Evolutionary conservation across 2,113 vertebrate genomes (phyloP).

Genomic region (Galeopterus variegatus): DNA sequence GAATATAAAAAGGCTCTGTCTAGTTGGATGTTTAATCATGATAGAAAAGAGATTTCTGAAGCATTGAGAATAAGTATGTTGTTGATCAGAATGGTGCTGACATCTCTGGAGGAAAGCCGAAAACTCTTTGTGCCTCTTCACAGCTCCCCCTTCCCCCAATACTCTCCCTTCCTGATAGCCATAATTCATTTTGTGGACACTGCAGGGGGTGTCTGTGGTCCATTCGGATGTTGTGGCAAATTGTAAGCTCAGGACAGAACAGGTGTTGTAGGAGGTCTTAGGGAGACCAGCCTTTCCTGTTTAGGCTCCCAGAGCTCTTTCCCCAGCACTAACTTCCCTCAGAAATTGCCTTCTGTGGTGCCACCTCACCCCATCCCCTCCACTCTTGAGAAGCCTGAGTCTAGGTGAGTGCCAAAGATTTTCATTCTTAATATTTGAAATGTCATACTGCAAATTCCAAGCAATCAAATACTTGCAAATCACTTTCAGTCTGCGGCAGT

Average conservation of each 20-base stretch:
- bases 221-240: fast-evolving
- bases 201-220: not conserved
- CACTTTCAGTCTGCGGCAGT: not conserved
- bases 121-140: not conserved
- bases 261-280: not conserved
- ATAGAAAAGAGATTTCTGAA: not conserved
- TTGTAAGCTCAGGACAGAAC: not conserved
- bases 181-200: not conserved
- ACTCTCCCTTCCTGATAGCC: not conserved
- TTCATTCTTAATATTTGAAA: slow-evolving; percentile 41
- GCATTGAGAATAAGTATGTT: not conserved
- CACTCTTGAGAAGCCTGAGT: not conserved
- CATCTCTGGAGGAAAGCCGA: not conserved
- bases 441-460: not conserved
- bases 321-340: not conserved
- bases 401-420: not conserved
- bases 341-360: not conserved
- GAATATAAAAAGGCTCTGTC: not conserved
- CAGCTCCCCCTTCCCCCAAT: not conserved
- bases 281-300: not conserved
- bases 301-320: fast-evolving
- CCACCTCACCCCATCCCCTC: not conserved
- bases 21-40: fast-evolving
- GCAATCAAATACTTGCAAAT: not conserved
- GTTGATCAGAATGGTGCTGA: not conserved